Evolutionary conservation across 2,797 vertebrate genomes (phyloP).

Genomic region (Myotis daubentonii): DNA sequence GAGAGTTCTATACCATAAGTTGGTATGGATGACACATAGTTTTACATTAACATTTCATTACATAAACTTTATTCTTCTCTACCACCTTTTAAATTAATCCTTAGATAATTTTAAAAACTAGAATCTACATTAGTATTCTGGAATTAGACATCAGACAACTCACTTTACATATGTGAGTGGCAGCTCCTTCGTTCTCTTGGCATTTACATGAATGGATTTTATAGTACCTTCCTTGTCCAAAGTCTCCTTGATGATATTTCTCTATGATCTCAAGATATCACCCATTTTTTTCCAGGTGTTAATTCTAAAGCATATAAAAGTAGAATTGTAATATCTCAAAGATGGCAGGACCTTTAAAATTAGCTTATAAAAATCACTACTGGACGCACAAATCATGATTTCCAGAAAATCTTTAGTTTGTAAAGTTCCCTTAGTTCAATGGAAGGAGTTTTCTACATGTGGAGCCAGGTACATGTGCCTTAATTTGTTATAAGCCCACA

Average conservation of each 20-base stretch:
- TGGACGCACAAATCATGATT: not conserved
- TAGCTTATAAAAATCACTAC: not conserved
- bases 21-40: not conserved
- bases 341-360: not conserved
- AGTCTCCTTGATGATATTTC: not conserved
- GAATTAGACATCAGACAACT: not conserved
- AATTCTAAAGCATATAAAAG: slow-evolving; percentile 22
- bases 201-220: not conserved
- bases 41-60: slow-evolving; percentile 14
- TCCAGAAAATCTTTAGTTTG: not conserved
- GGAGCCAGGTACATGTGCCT: not conserved
- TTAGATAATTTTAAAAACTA: not conserved
- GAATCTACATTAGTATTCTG: slow-evolving; percentile 9
- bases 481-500: not conserved
- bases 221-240: not conserved
- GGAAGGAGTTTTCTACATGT: not conserved
- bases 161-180: not conserved
- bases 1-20: not conserved
- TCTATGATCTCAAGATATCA: not conserved
- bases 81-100: slow-evolving; percentile 5
- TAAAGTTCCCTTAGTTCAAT: not conserved
- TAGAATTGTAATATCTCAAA: not conserved
- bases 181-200: not conserved
- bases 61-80: not conserved
- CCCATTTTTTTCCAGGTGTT: not conserved